Conservation (phyloP, 2,888 invertebrate genomes). For the Thereva unica region DNA sequence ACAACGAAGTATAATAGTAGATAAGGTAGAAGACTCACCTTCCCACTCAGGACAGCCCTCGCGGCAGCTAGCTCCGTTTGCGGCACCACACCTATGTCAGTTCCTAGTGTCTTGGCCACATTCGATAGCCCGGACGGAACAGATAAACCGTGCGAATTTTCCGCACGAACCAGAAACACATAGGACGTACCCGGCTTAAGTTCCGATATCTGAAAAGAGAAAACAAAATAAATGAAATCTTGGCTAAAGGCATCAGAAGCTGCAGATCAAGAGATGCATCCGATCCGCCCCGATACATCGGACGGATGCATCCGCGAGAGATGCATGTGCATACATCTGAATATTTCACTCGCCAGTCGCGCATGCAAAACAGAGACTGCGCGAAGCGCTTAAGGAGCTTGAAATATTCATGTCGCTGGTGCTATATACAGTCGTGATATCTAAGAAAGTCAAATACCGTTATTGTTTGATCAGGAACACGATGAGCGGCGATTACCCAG, state of each 20-base stretch:
- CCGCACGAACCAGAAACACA: constrained; percentile 82
- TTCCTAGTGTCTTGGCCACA: constrained; percentile 66
- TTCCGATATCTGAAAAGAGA: constrained; percentile 61
- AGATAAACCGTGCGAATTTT: constrained; percentile 83
- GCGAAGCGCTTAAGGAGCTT: constrained; percentile 22
- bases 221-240: neutral
- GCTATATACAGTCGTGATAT: constrained; percentile 27
- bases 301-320: constrained; percentile 15
- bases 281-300: too few species aligned
- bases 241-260: constrained; percentile 12
- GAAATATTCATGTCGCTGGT: constrained; percentile 26
- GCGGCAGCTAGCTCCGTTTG: constrained; percentile 57
- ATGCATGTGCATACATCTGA: constrained; percentile 26
- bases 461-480: constrained; percentile 70
- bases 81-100: constrained; percentile 55
- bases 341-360: constrained; percentile 13
- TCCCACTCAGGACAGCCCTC: constrained; percentile 55
- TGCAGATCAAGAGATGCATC: constrained; percentile 7
- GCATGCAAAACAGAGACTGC: constrained; percentile 26
- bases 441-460: constrained; percentile 60
- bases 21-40: constrained; percentile 48
- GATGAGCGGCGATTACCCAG: constrained; percentile 72
- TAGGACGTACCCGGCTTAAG: constrained; percentile 81
- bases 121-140: constrained; percentile 78
- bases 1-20: constrained; percentile 10